Percentiles rank a stretch among this genome's conserved stretches.
These are phyloP conservation scores for Mormoops blainvillei DNA, from an alignment of 2,113 vertebrate species.

Conservation along the genomic window DNA sequence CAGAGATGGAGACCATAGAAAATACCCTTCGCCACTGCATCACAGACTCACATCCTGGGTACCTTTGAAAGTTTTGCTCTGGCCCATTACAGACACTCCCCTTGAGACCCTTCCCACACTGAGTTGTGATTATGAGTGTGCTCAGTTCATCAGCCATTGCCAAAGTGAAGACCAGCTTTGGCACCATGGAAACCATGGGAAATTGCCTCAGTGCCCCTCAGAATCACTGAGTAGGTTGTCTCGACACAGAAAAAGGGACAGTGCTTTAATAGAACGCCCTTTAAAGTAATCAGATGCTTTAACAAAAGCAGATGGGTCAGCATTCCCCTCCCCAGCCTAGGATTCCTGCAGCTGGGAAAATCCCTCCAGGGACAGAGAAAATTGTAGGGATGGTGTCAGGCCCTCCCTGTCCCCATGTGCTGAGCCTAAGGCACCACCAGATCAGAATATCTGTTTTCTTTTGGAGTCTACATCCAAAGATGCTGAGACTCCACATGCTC, in stretches of 20 bases:
- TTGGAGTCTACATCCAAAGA: background rate
- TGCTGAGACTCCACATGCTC: background rate
- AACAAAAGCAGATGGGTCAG: background rate
- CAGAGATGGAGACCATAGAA: background rate
- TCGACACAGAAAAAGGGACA: background rate
- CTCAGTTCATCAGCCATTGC: background rate
- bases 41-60: background rate
- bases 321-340: background rate
- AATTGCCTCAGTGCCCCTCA: background rate
- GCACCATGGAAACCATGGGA: background rate
- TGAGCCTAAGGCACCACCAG: background rate
- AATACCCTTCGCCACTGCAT: background rate
- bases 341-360: background rate
- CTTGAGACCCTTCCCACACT: background rate
- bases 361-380: background rate
- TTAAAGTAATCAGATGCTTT: constrained; percentile 32
- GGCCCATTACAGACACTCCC: background rate
- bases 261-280: background rate
- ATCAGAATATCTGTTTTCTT: background rate
- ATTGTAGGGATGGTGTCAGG: background rate
- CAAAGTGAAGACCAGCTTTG: background rate
- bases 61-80: background rate
- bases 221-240: background rate
- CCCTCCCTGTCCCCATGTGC: background rate
- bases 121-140: background rate